Conservation (phyloP, 1,140 invertebrate species). For the Drosophila tristis region DNA sequence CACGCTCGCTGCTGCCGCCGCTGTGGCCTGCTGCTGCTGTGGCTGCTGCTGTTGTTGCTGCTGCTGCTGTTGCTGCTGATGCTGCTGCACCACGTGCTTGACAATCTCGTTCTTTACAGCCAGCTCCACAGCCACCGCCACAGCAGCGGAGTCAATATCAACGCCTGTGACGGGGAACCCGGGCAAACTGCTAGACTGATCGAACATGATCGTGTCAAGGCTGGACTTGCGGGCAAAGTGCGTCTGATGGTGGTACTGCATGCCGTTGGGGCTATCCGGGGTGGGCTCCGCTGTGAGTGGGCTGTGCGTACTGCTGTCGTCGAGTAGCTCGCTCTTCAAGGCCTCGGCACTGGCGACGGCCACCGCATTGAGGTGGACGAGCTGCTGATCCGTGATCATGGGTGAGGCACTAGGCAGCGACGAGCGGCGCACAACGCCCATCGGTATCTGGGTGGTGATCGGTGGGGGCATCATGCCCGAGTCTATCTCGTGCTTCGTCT, state of each 20-base stretch:
- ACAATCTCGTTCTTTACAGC: conserved; percentile 86
- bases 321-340: conserved; percentile 89
- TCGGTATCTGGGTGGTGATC: conserved; percentile 85
- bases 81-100: conserved; percentile 74
- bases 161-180: conserved; percentile 66
- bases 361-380: conserved; percentile 65
- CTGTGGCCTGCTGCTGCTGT: conserved; percentile 46
- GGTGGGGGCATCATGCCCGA: conserved; percentile 88
- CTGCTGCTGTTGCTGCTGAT: conserved; percentile 82
- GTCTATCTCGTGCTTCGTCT: conserved; percentile 85
- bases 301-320: conserved; percentile 88
- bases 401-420: conserved; percentile 82
- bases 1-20: conserved; percentile 64
- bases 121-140: conserved; percentile 85
- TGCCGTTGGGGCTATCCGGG: conserved; percentile 62
- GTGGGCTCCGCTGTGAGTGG: conserved; percentile 83
- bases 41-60: conserved; percentile 55
- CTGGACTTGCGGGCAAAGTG: conserved; percentile 68
- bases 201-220: conserved; percentile 79
- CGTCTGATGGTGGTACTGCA: conserved; percentile 60
- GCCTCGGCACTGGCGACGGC: conserved; percentile 84
- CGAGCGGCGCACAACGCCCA: conserved; percentile 85
- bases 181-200: conserved; percentile 76
- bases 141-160: conserved; percentile 57
- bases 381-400: conserved; percentile 79